Evolutionary conservation across 1,140 invertebrate species (phyloP), one percentile per base, ranked within the genome.

Genomic region (Lamellibrachia luymesi): DNA sequence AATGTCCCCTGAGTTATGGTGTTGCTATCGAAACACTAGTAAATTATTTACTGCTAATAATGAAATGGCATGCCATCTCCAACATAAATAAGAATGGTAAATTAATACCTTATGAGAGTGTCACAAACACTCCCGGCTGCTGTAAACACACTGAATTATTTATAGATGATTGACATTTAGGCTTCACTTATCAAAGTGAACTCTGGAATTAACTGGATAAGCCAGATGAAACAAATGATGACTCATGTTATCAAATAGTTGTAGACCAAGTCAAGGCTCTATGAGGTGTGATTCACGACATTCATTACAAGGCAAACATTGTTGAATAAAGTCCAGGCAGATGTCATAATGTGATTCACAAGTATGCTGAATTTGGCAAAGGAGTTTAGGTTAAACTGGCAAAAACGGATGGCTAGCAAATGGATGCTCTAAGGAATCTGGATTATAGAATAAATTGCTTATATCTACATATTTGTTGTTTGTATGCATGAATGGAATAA

Each of bases 151-250:
- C 64, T 80, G 64, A 80, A 80, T 80, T 80, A 38, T 38, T 38
- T 38, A 80, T 4, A 80, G 64, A 80, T 80, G 64, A 22, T 80
- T 22, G 17, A 80, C 64, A 80, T 80, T 80, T 80, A 80, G 5
- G 17, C 7, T 80, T 80, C 64, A 10, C 64, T 80, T 80, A 80
- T 80, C 64, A 80, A 80, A 80, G 13, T 80, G 5, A 80, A 80
- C 64, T 80, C 64, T 80, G 64, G 64, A 80, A 80, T 80, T 80
- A 80, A 22, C 64, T 80, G 64, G 64, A 80, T 80, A 80, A 80
- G 64, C 7, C 4, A 80, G 7, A 22, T 80, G 64, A 80, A 8
- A 8, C 64, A 80, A 80, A 80, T 80, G 25, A 22, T 22, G 25
- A 80, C 38, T 38, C 38, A 38, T 38, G 38, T 38, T 38, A 38